A percentile compares a stretch with the other conserved stretches of the same genome.
Evolutionary conservation across 2,113 vertebrate genomes (phyloP).

Genomic region (Sterrhoptilus dennistouni): DNA sequence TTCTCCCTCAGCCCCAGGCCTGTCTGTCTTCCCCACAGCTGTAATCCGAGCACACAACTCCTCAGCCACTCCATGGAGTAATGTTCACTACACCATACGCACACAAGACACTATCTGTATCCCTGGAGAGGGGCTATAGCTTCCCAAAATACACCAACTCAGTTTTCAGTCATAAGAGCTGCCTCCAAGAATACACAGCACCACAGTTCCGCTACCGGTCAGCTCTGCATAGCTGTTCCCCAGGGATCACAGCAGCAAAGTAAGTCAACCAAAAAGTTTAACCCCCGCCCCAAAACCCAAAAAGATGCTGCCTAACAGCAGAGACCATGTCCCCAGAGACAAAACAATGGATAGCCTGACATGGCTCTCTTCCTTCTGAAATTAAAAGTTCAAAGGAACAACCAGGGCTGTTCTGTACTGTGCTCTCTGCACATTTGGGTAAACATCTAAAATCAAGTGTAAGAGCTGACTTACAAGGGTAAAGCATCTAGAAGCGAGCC

Average conservation of each 20-base stretch:
- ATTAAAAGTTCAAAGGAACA: not conserved
- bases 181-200: not conserved
- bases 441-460: not conserved
- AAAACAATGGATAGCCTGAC: not conserved
- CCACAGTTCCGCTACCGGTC: not conserved
- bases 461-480: not conserved
- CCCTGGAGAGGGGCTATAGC: not conserved
- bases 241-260: not conserved
- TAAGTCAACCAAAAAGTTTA: not conserved
- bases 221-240: not conserved
- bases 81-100: accelerated
- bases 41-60: accelerated
- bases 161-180: not conserved
- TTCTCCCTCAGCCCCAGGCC: not conserved
- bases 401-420: not conserved
- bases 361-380: not conserved
- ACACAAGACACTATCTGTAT: not conserved
- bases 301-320: not conserved
- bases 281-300: not conserved
- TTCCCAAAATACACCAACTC: not conserved
- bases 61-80: not conserved
- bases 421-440: not conserved
- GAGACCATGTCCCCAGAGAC: not conserved
- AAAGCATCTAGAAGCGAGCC: not conserved
- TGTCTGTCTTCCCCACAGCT: not conserved